Conservation (phyloP, 2,888 invertebrate species). For the Pandemis cinnamomeana region DNA sequence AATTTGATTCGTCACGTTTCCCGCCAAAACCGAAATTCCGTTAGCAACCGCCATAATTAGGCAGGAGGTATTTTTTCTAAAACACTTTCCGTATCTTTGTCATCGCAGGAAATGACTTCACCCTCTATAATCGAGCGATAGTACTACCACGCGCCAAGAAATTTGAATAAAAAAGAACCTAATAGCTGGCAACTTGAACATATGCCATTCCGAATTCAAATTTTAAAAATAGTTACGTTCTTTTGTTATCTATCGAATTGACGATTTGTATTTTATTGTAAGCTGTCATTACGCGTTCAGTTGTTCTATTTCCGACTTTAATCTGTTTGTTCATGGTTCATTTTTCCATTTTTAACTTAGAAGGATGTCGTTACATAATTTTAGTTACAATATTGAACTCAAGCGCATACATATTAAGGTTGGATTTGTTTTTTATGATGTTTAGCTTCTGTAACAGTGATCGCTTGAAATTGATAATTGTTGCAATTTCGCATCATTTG, state of each 20-base stretch:
- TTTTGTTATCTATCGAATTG: constrained; percentile 42
- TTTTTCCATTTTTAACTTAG: neutral
- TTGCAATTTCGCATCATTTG: constrained; percentile 46
- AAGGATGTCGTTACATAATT: constrained; percentile 3
- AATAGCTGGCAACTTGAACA: constrained; percentile 51
- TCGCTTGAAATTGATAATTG: constrained; percentile 38
- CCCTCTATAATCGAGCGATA: constrained; percentile 67
- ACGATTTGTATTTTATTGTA: constrained; percentile 42
- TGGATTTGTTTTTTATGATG: neutral
- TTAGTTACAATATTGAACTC: constrained; percentile 18
- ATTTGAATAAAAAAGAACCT: constrained; percentile 60
- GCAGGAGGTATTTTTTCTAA: constrained; percentile 50
- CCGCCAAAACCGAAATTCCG: constrained; percentile 56
- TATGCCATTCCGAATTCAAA: constrained; percentile 49
- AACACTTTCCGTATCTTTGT: constrained; percentile 73
- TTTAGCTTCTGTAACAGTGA: constrained; percentile 22
- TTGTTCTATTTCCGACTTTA: neutral
- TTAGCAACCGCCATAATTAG: constrained; percentile 54
- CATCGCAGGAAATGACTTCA: constrained; percentile 77
- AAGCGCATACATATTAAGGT: neutral
- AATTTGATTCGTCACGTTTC: constrained; percentile 46
- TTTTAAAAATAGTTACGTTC: constrained; percentile 36
- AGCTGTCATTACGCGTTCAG: constrained; percentile 32
- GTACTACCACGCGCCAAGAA: constrained; percentile 63
- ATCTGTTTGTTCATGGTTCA: neutral